phyloP scores from a whole-genome alignment of 2,797 vertebrate species.

The Tokudaia muenninki region DNA sequence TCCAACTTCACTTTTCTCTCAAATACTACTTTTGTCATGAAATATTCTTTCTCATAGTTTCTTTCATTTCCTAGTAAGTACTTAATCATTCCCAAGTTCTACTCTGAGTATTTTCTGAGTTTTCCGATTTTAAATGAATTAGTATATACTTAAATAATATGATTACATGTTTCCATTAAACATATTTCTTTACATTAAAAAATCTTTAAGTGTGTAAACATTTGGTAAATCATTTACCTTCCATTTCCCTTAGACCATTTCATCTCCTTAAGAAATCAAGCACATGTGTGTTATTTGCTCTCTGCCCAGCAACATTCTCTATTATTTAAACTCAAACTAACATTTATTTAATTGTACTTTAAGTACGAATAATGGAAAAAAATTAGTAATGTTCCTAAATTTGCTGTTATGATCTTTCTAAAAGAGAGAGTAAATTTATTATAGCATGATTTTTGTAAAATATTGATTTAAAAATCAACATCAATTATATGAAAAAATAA shows the following conservation, averaged over 20 bases:
- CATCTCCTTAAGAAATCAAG: neutral
- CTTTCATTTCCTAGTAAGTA: neutral
- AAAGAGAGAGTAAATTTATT: neutral
- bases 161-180: neutral
- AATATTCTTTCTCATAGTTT: neutral
- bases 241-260: neutral
- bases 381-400: slow-evolving; percentile 23
- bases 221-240: slow-evolving; percentile 1
- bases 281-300: neutral
- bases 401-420: neutral
- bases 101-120: neutral
- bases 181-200: neutral
- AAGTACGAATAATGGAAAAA: neutral
- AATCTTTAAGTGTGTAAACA: neutral
- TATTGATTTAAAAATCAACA: slow-evolving; percentile 30
- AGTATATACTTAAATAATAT: neutral
- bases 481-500: slow-evolving; percentile 22
- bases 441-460: neutral
- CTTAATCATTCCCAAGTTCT: neutral
- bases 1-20: neutral
- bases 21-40: neutral
- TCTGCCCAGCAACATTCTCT: neutral
- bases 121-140: neutral
- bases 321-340: neutral
- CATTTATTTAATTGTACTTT: neutral